A percentile compares a stretch with the other conserved stretches of the same genome.
Evolutionary conservation across 2,797 vertebrate species (phyloP).

Genomic region (Alosa sapidissima): DNA sequence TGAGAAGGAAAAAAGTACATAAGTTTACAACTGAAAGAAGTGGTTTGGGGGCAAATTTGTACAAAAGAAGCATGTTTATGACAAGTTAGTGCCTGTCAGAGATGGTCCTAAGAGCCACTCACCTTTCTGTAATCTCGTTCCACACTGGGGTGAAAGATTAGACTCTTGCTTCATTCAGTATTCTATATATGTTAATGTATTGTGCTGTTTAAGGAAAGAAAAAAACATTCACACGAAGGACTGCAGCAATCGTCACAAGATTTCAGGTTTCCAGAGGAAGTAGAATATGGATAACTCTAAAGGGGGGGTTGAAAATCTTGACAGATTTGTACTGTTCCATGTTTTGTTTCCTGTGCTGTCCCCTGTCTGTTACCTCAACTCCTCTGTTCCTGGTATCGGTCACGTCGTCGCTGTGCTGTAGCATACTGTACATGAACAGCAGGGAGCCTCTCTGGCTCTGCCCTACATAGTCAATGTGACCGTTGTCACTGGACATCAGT

Average conservation of each 20-base stretch:
- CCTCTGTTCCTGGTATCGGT: constrained; percentile 17
- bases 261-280: constrained; percentile 69
- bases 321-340: neutral
- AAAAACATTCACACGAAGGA: constrained; percentile 75
- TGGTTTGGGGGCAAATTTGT: neutral
- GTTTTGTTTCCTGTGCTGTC: constrained; percentile 45
- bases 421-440: constrained; percentile 58
- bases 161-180: constrained; percentile 64
- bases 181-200: constrained; percentile 73
- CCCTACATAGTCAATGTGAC: constrained; percentile 43
- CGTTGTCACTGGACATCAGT: constrained; percentile 5
- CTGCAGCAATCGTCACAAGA: constrained; percentile 70
- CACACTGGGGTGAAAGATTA: constrained; percentile 63
- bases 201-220: constrained; percentile 64
- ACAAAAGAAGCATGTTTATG: constrained; percentile 5
- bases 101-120: constrained; percentile 60
- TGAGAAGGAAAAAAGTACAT: constrained; percentile 3
- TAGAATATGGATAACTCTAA: constrained; percentile 12
- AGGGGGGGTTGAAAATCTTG: neutral
- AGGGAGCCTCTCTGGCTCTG: constrained; percentile 61
- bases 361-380: constrained; percentile 67
- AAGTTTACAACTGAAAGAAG: neutral
- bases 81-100: constrained; percentile 51
- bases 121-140: constrained; percentile 67
- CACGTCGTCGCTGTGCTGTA: constrained; percentile 45